phyloP scores from a whole-genome alignment of 2,113 vertebrate species.

The Vombatus ursinus region DNA sequence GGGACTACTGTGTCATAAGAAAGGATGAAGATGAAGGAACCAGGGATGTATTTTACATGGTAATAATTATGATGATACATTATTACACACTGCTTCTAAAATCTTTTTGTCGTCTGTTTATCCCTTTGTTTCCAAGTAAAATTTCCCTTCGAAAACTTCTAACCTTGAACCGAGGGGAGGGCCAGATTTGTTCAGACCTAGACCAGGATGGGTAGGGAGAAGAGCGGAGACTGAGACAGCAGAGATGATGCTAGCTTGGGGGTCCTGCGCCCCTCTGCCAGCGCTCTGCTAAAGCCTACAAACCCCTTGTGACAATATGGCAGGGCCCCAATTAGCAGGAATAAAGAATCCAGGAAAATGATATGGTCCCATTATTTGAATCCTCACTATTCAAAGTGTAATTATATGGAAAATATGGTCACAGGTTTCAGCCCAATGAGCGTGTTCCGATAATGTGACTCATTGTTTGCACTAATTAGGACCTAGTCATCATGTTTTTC shows the following conservation, averaged over 20 bases:
- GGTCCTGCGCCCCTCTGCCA: not conserved
- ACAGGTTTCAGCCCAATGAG: not conserved
- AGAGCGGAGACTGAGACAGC: not conserved
- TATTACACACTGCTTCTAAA: not conserved
- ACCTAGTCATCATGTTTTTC: not conserved
- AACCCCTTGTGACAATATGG: not conserved
- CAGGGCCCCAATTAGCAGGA: not conserved
- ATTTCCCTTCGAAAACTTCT: not conserved
- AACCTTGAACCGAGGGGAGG: not conserved
- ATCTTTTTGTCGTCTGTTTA: not conserved
- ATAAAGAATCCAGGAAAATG: not conserved
- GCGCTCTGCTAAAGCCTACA: not conserved
- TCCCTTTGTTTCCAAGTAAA: not conserved
- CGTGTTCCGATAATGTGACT: not conserved
- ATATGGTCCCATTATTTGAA: not conserved
- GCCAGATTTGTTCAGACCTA: not conserved
- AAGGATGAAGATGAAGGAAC: not conserved
- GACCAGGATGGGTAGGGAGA: not conserved
- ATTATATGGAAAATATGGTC: not conserved
- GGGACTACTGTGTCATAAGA: not conserved
- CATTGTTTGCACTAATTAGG: not conserved
- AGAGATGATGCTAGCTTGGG: not conserved
- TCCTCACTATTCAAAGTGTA: not conserved
- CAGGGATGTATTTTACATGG: not conserved
- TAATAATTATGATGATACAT: not conserved